Evolutionary conservation across 2,797 vertebrate genomes (phyloP).

Genomic region (Corythornis leucogaster): DNA sequence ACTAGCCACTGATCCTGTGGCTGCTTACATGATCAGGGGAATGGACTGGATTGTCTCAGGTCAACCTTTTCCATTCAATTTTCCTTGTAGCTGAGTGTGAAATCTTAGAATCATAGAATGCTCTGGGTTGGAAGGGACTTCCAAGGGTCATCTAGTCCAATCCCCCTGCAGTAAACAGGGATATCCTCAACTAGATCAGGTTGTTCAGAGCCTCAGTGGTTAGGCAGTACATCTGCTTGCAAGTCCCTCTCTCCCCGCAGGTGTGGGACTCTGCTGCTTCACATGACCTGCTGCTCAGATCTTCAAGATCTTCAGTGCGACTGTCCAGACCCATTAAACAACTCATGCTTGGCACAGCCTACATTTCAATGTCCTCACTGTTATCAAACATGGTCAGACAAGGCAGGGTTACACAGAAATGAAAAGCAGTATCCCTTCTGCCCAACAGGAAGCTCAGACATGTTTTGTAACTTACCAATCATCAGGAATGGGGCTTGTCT

Average conservation of each 20-base stretch:
- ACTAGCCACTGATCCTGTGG: not conserved
- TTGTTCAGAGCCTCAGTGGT: not conserved
- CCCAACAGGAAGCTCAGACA: not conserved
- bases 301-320: not conserved
- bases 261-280: not conserved
- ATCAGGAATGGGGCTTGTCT: not conserved
- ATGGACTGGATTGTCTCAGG: not conserved
- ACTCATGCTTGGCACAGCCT: not conserved
- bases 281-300: not conserved
- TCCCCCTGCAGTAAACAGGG: no score
- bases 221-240: not conserved
- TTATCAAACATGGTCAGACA: accelerated
- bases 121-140: no score
- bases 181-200: no score
- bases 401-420: not conserved
- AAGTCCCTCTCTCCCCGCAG: not conserved
- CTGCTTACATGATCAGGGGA: not conserved
- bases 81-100: not conserved
- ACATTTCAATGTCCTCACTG: accelerated
- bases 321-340: not conserved
- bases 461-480: not conserved
- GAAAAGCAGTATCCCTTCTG: not conserved
- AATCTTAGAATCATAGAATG: no score
- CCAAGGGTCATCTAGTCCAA: no score
- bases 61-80: not conserved